phyloP scores from a whole-genome alignment of 2,797 vertebrate genomes.

The Margarornis squamiger region DNA sequence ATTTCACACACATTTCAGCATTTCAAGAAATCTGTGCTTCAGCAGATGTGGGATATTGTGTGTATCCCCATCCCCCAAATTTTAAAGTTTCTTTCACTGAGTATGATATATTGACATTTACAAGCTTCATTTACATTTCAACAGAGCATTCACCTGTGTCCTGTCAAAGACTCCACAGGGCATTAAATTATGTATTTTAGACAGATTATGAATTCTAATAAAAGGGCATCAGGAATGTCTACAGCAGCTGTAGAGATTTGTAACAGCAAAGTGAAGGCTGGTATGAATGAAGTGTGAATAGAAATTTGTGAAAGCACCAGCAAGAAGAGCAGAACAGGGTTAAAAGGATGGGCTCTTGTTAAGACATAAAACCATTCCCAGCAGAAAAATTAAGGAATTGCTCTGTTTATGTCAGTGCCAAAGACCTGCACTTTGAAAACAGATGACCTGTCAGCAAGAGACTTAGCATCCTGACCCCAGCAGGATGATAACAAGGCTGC shows the following conservation, averaged over 20 bases:
- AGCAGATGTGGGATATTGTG: background rate
- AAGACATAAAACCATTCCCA: background rate
- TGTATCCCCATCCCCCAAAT: background rate
- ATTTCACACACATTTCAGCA: background rate
- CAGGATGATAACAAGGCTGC: background rate
- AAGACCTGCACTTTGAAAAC: background rate
- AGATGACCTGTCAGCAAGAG: background rate
- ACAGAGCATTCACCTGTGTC: conserved; percentile 59
- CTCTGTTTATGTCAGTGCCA: background rate
- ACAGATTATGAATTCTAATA: conserved; percentile 85
- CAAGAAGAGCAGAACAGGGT: background rate
- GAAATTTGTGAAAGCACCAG: background rate
- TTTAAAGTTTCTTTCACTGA: background rate
- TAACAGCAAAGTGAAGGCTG: background rate
- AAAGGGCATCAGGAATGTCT: conserved; percentile 83
- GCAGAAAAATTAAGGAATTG: background rate
- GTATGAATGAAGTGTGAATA: background rate
- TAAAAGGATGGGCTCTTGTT: background rate
- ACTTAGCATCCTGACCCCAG: background rate
- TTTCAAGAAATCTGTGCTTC: background rate
- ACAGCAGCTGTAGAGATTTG: conserved; percentile 77
- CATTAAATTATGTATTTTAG: conserved; percentile 81
- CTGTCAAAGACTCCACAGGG: conserved; percentile 76
- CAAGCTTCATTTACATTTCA: conserved; percentile 69
- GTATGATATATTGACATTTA: conserved; percentile 44